These are phyloP conservation scores for Tholera decimalis DNA, from an alignment of 2,888 invertebrate genomes.

Conservation along the genomic window DNA sequence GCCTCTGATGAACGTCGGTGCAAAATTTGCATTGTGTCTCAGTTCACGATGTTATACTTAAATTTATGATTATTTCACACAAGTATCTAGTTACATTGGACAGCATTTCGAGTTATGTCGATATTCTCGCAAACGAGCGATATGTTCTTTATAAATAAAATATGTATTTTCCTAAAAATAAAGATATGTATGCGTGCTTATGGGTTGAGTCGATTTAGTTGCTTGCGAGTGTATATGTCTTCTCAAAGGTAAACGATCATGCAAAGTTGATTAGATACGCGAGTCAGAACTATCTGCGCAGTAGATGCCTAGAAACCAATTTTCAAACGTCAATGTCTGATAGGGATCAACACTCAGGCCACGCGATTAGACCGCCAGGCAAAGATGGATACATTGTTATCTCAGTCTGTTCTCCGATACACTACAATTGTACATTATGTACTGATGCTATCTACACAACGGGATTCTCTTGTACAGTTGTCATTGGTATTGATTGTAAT, in stretches of 20 bases:
- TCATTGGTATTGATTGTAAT: slow-evolving; percentile 37
- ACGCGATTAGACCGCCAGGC: slow-evolving; percentile 34
- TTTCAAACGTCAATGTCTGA: slow-evolving; percentile 32
- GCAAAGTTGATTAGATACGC: slow-evolving; percentile 22
- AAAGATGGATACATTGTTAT: slow-evolving; percentile 48
- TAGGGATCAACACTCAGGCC: slow-evolving; percentile 36
- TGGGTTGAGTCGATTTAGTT: too few relatives aligned
- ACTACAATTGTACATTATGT: slow-evolving; percentile 21
- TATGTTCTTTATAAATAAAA: too few relatives aligned
- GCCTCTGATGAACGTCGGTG: too few relatives aligned
- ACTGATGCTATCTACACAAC: slow-evolving; percentile 50
- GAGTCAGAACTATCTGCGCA: slow-evolving; percentile 35
- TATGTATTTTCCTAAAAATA: too few relatives aligned
- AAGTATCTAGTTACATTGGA: too few relatives aligned
- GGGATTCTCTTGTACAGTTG: slow-evolving; percentile 33
- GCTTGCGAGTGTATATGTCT: too few relatives aligned
- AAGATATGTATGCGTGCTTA: too few relatives aligned
- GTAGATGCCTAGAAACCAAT: slow-evolving; percentile 28
- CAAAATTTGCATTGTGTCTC: too few relatives aligned
- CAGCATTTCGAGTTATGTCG: too few relatives aligned
- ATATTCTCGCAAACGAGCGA: too few relatives aligned
- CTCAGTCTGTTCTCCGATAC: slow-evolving; percentile 28
- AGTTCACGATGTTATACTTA: too few relatives aligned
- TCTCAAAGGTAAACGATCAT: slow-evolving; percentile 7
- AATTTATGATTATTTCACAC: too few relatives aligned